phyloP scores from a whole-genome alignment of 2,113 vertebrate species.

The Oncorhynchus keta region DNA sequence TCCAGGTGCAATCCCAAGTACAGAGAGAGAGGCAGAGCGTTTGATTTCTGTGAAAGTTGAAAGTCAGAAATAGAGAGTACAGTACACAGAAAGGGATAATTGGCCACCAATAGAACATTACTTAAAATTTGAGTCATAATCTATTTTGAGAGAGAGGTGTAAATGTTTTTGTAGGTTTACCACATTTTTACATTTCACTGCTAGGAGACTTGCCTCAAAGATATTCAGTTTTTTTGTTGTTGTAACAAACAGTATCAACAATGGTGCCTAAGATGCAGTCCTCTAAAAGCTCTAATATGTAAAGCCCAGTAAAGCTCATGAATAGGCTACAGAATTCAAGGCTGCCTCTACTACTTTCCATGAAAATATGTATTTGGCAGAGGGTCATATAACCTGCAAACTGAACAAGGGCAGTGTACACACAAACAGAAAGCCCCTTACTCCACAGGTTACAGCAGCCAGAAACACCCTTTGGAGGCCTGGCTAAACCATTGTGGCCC shows the following conservation, averaged over 20 bases:
- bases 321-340: not conserved
- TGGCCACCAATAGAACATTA: not conserved
- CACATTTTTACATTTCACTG: too few relatives aligned
- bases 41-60: not conserved
- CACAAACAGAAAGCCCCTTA: not conserved
- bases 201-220: too few relatives aligned
- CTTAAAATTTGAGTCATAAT: too few relatives aligned
- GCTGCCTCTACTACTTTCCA: not conserved
- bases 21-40: not conserved
- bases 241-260: too few relatives aligned
- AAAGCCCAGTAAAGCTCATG: too few relatives aligned
- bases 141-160: not conserved
- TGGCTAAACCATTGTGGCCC: constrained; percentile 14
- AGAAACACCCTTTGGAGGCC: not conserved
- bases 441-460: not conserved
- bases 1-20: constrained; percentile 54
- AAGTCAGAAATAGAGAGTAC: not conserved
- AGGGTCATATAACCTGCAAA: not conserved
- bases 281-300: too few relatives aligned
- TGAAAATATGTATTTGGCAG: not conserved
- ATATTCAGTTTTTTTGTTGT: too few relatives aligned
- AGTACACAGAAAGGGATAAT: not conserved
- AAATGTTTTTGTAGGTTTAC: too few relatives aligned
- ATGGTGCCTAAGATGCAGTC: too few relatives aligned
- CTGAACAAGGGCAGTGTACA: constrained; percentile 11